Conservation (phyloP, 2,888 invertebrate species). For the Sphinx pinastri region DNA sequence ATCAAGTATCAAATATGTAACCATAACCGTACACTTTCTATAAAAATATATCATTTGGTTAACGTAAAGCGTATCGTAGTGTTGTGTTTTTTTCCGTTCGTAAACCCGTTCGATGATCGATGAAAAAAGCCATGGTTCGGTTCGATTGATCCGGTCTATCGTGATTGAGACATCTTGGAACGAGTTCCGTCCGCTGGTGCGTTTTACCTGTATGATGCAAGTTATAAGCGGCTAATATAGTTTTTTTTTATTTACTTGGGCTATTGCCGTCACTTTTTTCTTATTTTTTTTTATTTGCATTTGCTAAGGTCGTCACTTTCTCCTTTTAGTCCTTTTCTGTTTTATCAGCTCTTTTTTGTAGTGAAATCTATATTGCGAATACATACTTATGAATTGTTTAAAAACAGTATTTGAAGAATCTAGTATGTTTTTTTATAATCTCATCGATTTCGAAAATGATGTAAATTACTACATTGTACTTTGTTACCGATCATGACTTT, state of each 20-base stretch:
- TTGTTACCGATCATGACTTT: no score
- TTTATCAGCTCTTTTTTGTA: no score
- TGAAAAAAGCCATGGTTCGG: constrained; percentile 72
- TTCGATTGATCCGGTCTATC: constrained; percentile 78
- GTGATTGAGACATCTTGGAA: constrained; percentile 82
- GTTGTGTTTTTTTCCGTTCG: constrained; percentile 60
- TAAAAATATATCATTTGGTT: constrained; percentile 14
- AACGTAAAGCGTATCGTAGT: constrained; percentile 33
- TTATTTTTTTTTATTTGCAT: no score
- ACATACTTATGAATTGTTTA: no score
- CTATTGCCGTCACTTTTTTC: not conserved
- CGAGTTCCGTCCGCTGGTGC: constrained; percentile 67
- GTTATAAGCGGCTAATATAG: constrained; percentile 7
- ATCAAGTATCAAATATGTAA: not conserved
- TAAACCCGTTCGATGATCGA: constrained; percentile 75
- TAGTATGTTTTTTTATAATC: no score
- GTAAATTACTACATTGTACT: not conserved
- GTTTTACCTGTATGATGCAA: constrained; percentile 23
- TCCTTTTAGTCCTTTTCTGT: no score
- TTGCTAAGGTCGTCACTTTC: no score
- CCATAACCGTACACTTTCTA: constrained; percentile 4
- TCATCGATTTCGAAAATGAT: not conserved
- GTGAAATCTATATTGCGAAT: not conserved
- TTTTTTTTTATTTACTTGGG: not conserved
- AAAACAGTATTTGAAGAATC: no score